Conservation (phyloP, 2,888 invertebrate species). For the Iselma pallidipennis region DNA sequence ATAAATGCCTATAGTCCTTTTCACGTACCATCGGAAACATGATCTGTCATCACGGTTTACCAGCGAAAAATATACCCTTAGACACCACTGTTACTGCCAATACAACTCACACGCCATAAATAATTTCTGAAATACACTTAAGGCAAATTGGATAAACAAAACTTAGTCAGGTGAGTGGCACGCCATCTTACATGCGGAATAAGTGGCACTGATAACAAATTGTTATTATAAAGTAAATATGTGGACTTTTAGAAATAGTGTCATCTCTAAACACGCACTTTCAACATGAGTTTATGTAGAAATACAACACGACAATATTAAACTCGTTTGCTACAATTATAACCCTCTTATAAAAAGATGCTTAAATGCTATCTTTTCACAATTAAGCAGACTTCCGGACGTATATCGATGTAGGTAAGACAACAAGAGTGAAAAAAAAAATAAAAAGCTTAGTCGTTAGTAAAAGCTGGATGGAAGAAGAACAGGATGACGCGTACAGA, state of each 20-base stretch:
- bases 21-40: constrained; percentile 10
- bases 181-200: neutral
- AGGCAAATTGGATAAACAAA: neutral
- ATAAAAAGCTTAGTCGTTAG: neutral
- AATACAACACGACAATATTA: neutral
- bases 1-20: constrained; percentile 6
- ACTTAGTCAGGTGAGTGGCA: neutral
- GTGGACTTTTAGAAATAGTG: neutral
- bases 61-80: neutral
- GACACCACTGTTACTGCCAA: neutral
- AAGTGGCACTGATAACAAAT: too few relatives aligned
- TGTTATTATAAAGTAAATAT: neutral
- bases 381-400: too few relatives aligned
- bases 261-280: neutral
- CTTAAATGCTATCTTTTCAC: too few relatives aligned
- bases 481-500: constrained; percentile 36
- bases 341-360: too few relatives aligned
- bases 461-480: neutral
- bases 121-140: neutral
- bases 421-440: neutral
- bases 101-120: neutral
- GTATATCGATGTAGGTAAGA: too few relatives aligned
- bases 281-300: neutral
- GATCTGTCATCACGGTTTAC: constrained; percentile 13
- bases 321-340: too few relatives aligned